Base-by-base conservation (phyloP, 2,113 vertebrate species). In the Sphaerodactylus townsendi region DNA sequence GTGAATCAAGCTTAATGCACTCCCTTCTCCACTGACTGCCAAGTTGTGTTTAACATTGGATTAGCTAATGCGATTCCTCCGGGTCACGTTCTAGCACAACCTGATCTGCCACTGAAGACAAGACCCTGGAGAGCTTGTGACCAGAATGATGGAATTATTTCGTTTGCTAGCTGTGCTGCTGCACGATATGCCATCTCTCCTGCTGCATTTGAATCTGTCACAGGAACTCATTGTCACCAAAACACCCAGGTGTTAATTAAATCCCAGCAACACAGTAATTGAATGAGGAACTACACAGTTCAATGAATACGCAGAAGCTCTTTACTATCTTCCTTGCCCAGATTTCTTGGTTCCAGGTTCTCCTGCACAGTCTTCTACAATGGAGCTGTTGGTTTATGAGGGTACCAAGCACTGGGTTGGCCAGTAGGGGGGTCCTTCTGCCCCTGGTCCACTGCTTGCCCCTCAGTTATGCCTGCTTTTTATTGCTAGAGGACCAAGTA, bases 231-330 rank as follows among this genome's bases (percentile, higher is more conserved):
- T 0, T 13, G 71, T 48, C 85, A 69, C 82, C 87, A 86, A 77
- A 74, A 70, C 74, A 19, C 39, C 0, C 7, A 3, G 37, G 37
- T 77, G 66, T 85, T 89, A 85, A 90, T 86, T 83, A 77, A 91
- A 83, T 80, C 46, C 14, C 80, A 87, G 39, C 3, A 2, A 37
- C 62, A 41, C 0, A 1, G 41, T 70, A 53, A 74, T 15, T 0
- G 1, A 72, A 80, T n/a, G 50, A 79, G 84, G 44, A 80, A 83
- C 25, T 1, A 0, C 11, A 1, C 0, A 1, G 10, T 50, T 65
- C 3, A 0, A 25, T 8, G 19, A 56, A 7, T 10, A 14, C 56
- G 13, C 44, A 62, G 19, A 23, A 59, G 62, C 2, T 80, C 68
- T 64, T 76, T 10, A 17, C 62, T 50, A 4, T 33, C 17, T 37